These are phyloP conservation scores for Platalea minor DNA, from an alignment of 2,797 vertebrate species.

Conservation along the genomic window DNA sequence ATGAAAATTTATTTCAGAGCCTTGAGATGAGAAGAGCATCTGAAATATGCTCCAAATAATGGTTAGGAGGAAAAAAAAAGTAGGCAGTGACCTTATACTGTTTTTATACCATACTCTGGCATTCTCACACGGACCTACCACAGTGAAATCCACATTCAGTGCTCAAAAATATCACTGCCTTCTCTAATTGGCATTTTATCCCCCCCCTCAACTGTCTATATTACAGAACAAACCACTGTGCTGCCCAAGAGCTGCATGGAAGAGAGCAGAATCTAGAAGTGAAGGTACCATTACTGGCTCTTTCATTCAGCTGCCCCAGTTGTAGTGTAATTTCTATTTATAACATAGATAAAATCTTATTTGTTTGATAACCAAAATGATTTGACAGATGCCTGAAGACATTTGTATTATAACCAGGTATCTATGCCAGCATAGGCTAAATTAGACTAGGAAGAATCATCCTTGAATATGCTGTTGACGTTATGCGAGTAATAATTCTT, in stretches of 20 bases:
- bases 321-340: not conserved
- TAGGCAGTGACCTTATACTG: conserved; percentile 8
- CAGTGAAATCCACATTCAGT: not conserved
- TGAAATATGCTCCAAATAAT: conserved; percentile 36
- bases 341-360: not conserved
- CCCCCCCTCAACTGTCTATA: not conserved
- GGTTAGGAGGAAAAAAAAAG: not conserved
- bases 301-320: not conserved
- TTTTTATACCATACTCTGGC: not conserved
- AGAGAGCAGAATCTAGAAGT: not conserved
- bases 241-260: not conserved
- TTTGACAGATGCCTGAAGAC: not conserved
- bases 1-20: conserved; percentile 34
- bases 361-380: not conserved
- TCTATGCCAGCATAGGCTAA: not conserved
- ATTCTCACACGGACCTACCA: conserved; percentile 37
- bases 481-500: not conserved
- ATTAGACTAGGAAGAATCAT: not conserved
- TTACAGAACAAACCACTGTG: not conserved
- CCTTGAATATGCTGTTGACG: not conserved
- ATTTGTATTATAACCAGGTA: not conserved
- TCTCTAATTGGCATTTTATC: not conserved
- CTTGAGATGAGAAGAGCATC: conserved; percentile 16
- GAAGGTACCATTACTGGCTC: not conserved
- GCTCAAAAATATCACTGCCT: not conserved